These are phyloP conservation scores for Timema podura DNA, from an alignment of 2,888 invertebrate species.

Conservation along the genomic window DNA sequence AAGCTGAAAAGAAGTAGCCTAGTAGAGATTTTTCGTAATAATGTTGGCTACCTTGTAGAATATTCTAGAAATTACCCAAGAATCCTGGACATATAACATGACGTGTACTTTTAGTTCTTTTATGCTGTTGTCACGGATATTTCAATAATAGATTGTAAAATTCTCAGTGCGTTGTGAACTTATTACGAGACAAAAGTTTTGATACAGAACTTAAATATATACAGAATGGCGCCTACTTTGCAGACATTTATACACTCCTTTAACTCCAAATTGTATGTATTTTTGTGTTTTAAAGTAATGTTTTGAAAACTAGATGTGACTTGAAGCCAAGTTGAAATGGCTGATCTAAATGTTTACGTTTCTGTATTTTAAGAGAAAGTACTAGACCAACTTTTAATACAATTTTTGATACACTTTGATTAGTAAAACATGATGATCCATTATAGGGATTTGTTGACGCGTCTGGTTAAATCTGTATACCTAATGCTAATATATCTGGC, in stretches of 20 bases:
- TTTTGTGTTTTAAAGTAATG: slow-evolving; percentile 9
- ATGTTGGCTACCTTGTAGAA: too few species aligned
- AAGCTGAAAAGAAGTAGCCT: too few species aligned
- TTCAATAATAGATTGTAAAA: neutral
- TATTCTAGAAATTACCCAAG: neutral
- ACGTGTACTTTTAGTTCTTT: neutral
- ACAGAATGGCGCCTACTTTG: slow-evolving; percentile 56
- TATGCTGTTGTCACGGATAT: neutral
- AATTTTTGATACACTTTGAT: too few species aligned
- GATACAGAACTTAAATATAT: too few species aligned
- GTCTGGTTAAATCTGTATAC: too few species aligned
- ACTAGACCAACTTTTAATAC: too few species aligned
- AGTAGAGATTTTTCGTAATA: too few species aligned
- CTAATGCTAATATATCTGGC: too few species aligned
- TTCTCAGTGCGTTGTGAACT: neutral
- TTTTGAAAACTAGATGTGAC: neutral
- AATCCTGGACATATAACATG: neutral
- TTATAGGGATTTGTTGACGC: too few species aligned
- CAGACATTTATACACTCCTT: slow-evolving; percentile 64
- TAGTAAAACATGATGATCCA: too few species aligned
- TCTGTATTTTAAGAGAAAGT: neutral
- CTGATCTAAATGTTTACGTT: neutral
- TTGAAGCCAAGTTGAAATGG: neutral
- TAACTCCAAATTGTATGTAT: slow-evolving; percentile 66
- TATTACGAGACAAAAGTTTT: too few species aligned